These are phyloP conservation scores for Geotrypetes seraphini DNA, from an alignment of 2,797 vertebrate species.

Conservation along the genomic window DNA sequence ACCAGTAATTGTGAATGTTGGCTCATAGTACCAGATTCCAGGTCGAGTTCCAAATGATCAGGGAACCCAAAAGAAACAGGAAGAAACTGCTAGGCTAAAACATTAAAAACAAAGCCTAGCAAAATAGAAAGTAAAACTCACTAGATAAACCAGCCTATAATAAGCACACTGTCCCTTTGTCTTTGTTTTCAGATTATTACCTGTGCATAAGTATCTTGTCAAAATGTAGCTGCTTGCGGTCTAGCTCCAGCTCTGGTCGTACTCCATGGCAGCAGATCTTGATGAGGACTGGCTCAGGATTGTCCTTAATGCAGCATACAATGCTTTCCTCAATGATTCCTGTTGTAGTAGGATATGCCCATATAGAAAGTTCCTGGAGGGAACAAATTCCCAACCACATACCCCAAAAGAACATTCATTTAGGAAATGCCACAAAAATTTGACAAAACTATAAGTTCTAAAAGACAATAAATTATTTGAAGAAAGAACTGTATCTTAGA, in stretches of 20 bases:
- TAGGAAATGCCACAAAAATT: fast-evolving
- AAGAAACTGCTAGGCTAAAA: background rate
- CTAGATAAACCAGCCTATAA: fast-evolving
- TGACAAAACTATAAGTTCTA: fast-evolving
- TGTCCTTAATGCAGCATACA: conserved; percentile 70
- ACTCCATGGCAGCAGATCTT: conserved; percentile 71
- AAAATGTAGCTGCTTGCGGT: conserved; percentile 65
- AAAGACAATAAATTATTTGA: too few species aligned
- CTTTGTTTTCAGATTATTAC: conserved; percentile 46
- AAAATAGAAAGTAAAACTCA: background rate
- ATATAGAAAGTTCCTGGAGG: conserved; percentile 63
- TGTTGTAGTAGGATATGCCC: conserved; percentile 70
- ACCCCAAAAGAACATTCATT: background rate
- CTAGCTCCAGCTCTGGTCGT: conserved; percentile 64
- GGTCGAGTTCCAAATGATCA: background rate
- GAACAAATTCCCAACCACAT: background rate
- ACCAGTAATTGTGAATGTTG: too few species aligned
- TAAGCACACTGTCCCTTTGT: too few species aligned
- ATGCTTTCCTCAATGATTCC: conserved; percentile 66
- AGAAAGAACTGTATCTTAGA: too few species aligned
- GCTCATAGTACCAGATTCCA: too few species aligned
- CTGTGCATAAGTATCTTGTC: conserved; percentile 66
- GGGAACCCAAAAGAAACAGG: background rate
- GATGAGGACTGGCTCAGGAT: conserved; percentile 61
- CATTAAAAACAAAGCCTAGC: background rate